Base-by-base conservation (phyloP, 2,888 invertebrate species). In the Callyntrura guangdongensis region DNA sequence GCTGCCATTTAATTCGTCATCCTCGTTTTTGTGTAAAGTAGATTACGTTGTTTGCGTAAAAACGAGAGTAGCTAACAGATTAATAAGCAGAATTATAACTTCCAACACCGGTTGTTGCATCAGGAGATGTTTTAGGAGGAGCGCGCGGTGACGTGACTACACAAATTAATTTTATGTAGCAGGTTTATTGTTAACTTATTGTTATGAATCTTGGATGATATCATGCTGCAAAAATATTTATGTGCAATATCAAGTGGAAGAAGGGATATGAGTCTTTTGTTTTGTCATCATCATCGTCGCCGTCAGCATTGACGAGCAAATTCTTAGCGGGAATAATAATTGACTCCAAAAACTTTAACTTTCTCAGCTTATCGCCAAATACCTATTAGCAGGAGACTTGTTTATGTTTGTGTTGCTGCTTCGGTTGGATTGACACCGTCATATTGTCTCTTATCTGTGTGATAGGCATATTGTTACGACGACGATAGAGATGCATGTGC, bases 31-130 rank as follows among this genome's bases (percentile, higher is more conserved):
- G 4, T n/a, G 45, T 72, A 72, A 72, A 47, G 36, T 67, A 11
- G 27, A 72, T 17, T 36, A 47, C 0, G 17, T 64, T 12, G 4
- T 69, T 72, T 72, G 47, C 45, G 45, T 22, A 72, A 72, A 69
- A 72, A 59, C 59, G 8, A 47, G n/a, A 47, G 36, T 69, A 72
- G 20, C 64, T 56, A 47, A 47, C 9, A 59, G 1, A 6, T 17
- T 59, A 59, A 59, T 17, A 59, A 59, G 53, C 47, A 17, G 59
- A 59, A 59, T 59, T 56, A 47, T 11, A 14, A 64, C 64, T 67
- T 67, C 67, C 67, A 67, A 56, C 67, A 67, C 67, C 67, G 67
- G 67, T 67, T 67, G n/a, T 67, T 67, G 67, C 67, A 36, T 67
- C 25, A 67, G 25, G 25, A 64, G 64, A 64, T 64, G 64, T 59